Percentiles rank a stretch among this genome's conserved stretches.
These are phyloP conservation scores for Halictus quadricinctus DNA, from an alignment of 2,888 invertebrate genomes.

Conservation along the genomic window DNA sequence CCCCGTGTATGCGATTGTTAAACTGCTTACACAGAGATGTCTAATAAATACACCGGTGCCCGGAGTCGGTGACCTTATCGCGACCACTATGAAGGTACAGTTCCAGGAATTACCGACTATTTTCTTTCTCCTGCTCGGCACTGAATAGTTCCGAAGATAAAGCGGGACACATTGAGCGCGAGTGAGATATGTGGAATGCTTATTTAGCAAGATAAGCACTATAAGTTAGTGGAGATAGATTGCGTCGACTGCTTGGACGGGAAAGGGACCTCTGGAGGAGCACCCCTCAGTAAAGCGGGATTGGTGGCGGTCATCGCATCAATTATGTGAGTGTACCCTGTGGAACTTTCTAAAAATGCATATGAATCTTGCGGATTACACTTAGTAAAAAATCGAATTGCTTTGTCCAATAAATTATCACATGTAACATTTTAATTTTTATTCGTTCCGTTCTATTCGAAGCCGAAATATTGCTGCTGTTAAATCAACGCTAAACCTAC, in stretches of 20 bases:
- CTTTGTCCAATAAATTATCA: too few species aligned
- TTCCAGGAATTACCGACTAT: slow-evolving; percentile 10
- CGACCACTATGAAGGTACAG: not conserved
- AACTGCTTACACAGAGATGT: slow-evolving; percentile 29
- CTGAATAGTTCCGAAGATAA: slow-evolving; percentile 7
- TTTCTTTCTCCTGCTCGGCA: not conserved
- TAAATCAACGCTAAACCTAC: not conserved
- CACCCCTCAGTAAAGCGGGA: not conserved
- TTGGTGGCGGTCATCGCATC: not conserved
- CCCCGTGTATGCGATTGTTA: slow-evolving; percentile 37
- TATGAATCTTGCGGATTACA: not conserved
- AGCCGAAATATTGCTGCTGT: too few species aligned
- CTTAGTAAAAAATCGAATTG: too few species aligned
- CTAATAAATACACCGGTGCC: not conserved
- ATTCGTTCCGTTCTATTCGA: not conserved
- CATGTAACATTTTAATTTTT: not conserved
- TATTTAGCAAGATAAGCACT: slow-evolving; percentile 7
- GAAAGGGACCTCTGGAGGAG: not conserved
- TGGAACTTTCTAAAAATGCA: not conserved
- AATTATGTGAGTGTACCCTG: not conserved
- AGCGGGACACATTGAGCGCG: not conserved
- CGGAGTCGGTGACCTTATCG: not conserved
- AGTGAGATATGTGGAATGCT: slow-evolving; percentile 10
- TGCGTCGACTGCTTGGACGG: not conserved
- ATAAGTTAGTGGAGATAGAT: not conserved